Conservation (phyloP, 2,113 vertebrate species). For the Trinectes maculatus region DNA sequence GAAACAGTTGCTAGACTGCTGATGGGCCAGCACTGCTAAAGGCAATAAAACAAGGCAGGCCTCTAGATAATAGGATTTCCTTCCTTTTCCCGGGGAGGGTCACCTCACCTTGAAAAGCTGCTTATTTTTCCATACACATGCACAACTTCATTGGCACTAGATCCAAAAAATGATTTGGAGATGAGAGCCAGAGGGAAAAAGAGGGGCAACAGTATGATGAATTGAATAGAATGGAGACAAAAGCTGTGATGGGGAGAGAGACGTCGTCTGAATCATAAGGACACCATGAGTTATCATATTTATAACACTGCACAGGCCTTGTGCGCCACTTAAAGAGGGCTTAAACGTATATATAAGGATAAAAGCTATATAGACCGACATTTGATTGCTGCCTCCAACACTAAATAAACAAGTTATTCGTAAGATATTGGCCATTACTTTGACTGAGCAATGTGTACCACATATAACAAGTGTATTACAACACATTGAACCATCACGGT, state of each 20-base stretch:
- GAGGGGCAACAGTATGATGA: constrained; percentile 31
- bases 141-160: constrained; percentile 47
- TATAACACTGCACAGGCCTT: constrained; percentile 23
- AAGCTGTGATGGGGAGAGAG: constrained; percentile 22
- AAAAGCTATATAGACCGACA: constrained; percentile 3
- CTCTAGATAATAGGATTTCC: constrained; percentile 70
- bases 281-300: constrained; percentile 26
- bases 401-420: constrained; percentile 28
- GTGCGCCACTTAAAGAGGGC: background rate
- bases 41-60: constrained; percentile 58
- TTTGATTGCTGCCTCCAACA: background rate
- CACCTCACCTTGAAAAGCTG: constrained; percentile 75
- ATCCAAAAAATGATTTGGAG: constrained; percentile 55
- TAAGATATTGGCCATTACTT: constrained; percentile 19
- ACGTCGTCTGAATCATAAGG: constrained; percentile 57
- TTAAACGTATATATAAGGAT: background rate
- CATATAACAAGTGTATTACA: constrained; percentile 16
- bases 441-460: constrained; percentile 24
- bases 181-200: constrained; percentile 42
- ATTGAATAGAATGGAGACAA: constrained; percentile 39
- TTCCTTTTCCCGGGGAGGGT: constrained; percentile 55
- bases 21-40: constrained; percentile 54
- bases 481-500: constrained; percentile 42
- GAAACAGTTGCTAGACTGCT: constrained; percentile 58
- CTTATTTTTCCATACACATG: constrained; percentile 67